Evolutionary conservation across 2,113 vertebrate species (phyloP), one percentile per base, ranked within the genome.

Genomic region (Clarias magur): DNA sequence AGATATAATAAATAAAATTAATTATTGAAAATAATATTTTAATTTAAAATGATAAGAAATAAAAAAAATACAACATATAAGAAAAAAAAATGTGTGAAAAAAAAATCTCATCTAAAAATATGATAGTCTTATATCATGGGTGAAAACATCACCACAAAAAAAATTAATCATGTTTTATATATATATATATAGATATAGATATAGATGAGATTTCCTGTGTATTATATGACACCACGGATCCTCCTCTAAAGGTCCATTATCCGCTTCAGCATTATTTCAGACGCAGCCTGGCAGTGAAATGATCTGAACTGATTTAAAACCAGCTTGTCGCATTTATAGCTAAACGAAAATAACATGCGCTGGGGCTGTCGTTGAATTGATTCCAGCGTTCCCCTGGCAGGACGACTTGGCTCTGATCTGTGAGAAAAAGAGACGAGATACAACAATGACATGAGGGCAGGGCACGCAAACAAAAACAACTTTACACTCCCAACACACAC

Each of bases 321-420:
- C 0, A 19, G 7, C 16, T 17, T n/a, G 9, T 19, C 1, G 2
- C 76, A 70, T 57, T 16, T 42, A 80, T 54, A 68, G 27, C n/a
- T 9, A 59, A 72, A 82, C n/a, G 10, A 81, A 72, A 81, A 73
- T n/a, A 73, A 30, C 27, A 9, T 23, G 60, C 5, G n/a, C 2
- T 86, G 54, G 54, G 80, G 63, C 15, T 73, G 73, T 30, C 75
- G 27, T 82, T 82, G 54, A 25, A 4, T 34, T 65, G 23, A 56
- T 30, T 79, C 42, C 68, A 54, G 59, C 10, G 7, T 54, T 65
- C 59, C n/a, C 12, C 48, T 65, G 57, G 23, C 57, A 87, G 67
- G 38, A 60, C 54, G 54, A 76, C 86, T 82, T 87, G 86, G 86
- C 86, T 87, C 70, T 65, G 59, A n/a, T 65, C 48, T 34, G 70